Evolutionary conservation across 2,797 vertebrate genomes (phyloP), one percentile per base, ranked within the genome.

Genomic region (Cynopterus sphinx): DNA sequence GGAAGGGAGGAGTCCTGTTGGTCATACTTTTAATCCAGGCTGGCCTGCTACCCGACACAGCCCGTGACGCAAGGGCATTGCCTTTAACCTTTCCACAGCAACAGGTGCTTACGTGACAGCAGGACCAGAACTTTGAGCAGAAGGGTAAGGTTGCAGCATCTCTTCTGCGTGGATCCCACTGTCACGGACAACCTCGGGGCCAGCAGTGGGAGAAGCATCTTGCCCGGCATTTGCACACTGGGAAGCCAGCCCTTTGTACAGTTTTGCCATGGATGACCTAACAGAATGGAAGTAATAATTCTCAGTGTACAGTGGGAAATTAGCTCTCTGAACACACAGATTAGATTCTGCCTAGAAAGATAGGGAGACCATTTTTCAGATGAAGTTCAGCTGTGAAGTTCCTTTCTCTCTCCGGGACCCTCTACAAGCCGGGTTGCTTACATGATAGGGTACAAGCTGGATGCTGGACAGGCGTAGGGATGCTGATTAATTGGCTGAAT

Each of bases 181-280:
- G 99, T 90, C 99, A 26, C 98, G 98, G 75, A 98, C 97, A 65
- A 96, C 98, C 70, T 98, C 97, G 0, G 98, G 94, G n/a, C 98
- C 98, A 93, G 97, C 88, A 22, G 98, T 98, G 43, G 98, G 98
- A 85, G 98, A 98, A 96, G 98, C 96, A 15, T 99, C 98, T 96
- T 98, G 99, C 95, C 98, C 98, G 2, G 93, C 75, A 16, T 93
- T 97, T 7, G 98, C 98, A 51, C 98, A 99, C 96, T 99, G 98
- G 36, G 98, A 98, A 93, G 98, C 98, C 87, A 99, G 98, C 71
- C 98, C 98, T 98, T 99, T 99, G 95, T 99, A 98, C 96, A 99
- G 98, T 97, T 99, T 99, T 68, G 99, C 99, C 98, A 99, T 98
- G 94, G 98, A 99, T 12, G 99, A 99, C 98, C 99, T 99, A 98